Evolutionary conservation across 2,797 vertebrate species (phyloP), one percentile per base, ranked within the genome.

Genomic region (Tragopan temminckii): DNA sequence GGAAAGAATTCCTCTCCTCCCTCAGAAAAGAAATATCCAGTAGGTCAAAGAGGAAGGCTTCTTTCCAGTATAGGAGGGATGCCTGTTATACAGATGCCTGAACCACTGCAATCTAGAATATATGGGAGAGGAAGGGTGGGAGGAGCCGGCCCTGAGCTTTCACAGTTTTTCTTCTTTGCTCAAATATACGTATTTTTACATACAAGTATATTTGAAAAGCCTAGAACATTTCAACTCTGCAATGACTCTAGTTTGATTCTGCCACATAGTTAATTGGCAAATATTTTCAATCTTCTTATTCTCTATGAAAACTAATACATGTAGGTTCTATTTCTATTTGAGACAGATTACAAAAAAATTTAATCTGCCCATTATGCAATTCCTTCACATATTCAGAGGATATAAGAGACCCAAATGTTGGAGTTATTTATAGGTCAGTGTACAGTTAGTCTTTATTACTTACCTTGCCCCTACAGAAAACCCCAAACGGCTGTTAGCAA

Each of bases 1-100:
- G 90, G 95, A 94, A 97, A 97, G 66, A 97, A 97, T 97, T 97
- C 93, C 80, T 96, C 94, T 88, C 91, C 93, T 96, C 62, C 93
- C 58, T 88, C 80, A 88, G 89, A 95, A 97, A 87, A 92, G 95
- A 97, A 96, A 97, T 97, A 96, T 93, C 84, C 94, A 87, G 55
- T 52, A 95, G 95, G 97, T 97, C 96, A 97, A 97, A 95, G 96
- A 95, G 78, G 90, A 96, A 90, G 95, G 85, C 92, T 93, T 96
- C 94, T 92, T 94, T 89, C 87, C 80, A 57, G n/a, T 21, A 29
- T 31, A 86, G 76, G 69, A 72, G 76, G 82, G 87, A 31, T 88
- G 93, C 80, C 90, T 91, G 91, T 50, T 36, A 79, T 69, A 84
- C 95, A 97, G 96, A 95, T 93, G 95, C 95, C 90, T 95, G 90